A percentile compares a stretch with the other conserved stretches of the same genome.
Conservation (phyloP, 2,888 invertebrate genomes). For the Xestobium rufovillosum region DNA sequence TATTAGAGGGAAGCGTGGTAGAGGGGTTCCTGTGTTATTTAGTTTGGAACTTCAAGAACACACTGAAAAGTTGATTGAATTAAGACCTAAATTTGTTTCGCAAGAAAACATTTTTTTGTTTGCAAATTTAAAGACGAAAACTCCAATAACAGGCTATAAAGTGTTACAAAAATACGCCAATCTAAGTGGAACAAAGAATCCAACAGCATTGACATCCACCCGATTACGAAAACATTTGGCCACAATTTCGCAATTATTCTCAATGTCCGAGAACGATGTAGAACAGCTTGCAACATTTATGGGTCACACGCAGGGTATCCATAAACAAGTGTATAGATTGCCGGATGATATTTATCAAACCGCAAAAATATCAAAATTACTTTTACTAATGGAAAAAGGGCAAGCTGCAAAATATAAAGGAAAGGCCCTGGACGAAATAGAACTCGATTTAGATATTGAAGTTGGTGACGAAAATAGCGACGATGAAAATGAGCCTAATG, state of each 20-base stretch:
- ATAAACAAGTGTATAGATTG: slow-evolving; percentile 21
- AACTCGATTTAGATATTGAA: slow-evolving; percentile 13
- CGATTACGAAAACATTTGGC: slow-evolving; percentile 27
- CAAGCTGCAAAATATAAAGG: slow-evolving; percentile 19
- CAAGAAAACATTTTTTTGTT: slow-evolving; percentile 13
- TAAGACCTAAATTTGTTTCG: background rate
- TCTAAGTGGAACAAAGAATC: slow-evolving; percentile 26
- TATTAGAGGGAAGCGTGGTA: slow-evolving; percentile 23
- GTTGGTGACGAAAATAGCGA: slow-evolving; percentile 6
- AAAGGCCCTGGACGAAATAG: slow-evolving; percentile 21
- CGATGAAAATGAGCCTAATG: slow-evolving; percentile 6
- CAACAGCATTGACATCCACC: slow-evolving; percentile 23
- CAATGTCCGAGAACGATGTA: slow-evolving; percentile 24
- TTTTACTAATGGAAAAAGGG: slow-evolving; percentile 21
- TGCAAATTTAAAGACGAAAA: slow-evolving; percentile 11
- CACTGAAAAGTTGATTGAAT: slow-evolving; percentile 9
- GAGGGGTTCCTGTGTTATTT: slow-evolving; percentile 25
- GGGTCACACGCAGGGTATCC: slow-evolving; percentile 24
- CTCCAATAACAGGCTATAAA: too few species aligned
- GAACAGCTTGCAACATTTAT: slow-evolving; percentile 28
- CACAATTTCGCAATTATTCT: slow-evolving; percentile 26
- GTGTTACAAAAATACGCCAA: too few species aligned
- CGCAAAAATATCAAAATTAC: slow-evolving; percentile 23
- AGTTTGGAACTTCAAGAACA: slow-evolving; percentile 15
- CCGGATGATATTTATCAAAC: slow-evolving; percentile 25